phyloP scores from a whole-genome alignment of 2,797 vertebrate genomes.

The Phataginus tricuspis region DNA sequence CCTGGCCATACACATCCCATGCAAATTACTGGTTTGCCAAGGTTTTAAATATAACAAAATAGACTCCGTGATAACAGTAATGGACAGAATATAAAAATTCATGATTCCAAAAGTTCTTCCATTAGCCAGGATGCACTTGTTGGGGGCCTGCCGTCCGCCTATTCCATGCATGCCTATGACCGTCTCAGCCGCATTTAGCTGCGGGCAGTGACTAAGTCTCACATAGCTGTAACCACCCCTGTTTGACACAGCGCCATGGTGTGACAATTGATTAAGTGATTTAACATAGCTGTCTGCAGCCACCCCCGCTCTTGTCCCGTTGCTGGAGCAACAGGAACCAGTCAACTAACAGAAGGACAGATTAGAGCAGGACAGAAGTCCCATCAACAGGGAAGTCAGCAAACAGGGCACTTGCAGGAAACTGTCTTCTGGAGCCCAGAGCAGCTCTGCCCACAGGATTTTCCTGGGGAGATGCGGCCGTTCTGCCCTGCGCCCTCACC shows the following conservation, averaged over 20 bases:
- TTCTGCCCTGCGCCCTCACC: neutral
- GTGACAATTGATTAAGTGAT: constrained; percentile 21
- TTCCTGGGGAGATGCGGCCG: neutral
- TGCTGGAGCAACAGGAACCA: constrained; percentile 54
- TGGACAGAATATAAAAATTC: neutral
- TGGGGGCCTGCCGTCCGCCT: neutral
- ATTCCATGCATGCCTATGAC: neutral
- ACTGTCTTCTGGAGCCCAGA: neutral
- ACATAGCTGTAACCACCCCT: neutral
- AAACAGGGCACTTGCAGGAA: neutral
- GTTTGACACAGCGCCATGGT: neutral
- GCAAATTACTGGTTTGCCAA: neutral
- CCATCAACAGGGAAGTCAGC: neutral
- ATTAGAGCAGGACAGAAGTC: neutral
- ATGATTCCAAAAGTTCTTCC: neutral
- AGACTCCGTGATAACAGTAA: neutral
- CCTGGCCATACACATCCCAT: neutral
- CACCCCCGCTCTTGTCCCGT: constrained; percentile 42
- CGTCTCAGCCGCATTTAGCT: neutral
- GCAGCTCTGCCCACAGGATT: rapidly evolving
- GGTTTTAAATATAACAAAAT: neutral
- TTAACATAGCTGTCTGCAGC: neutral
- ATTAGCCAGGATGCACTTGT: neutral
- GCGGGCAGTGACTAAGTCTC: constrained; percentile 22
- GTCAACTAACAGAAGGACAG: constrained; percentile 10